phyloP scores from a whole-genome alignment of 2,797 vertebrate species.

The Pteronotus mesoamericanus region DNA sequence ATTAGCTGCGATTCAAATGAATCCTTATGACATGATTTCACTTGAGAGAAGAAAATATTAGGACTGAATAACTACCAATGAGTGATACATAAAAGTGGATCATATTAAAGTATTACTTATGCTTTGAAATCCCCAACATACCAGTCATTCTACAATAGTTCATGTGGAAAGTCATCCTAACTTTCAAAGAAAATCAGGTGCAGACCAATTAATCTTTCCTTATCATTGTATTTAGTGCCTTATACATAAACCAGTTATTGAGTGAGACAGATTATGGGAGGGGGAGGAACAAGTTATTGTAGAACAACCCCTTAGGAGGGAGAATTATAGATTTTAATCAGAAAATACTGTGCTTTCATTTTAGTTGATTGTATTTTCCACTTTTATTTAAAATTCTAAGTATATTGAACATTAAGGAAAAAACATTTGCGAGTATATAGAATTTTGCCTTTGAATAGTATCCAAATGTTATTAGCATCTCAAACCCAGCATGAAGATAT shows the following conservation, averaged over 20 bases:
- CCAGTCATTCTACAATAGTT: not conserved
- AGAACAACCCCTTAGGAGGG: rapidly evolving
- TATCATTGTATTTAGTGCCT: not conserved
- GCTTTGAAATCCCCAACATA: not conserved
- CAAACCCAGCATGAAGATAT: not conserved
- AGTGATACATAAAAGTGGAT: not conserved
- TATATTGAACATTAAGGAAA: not conserved
- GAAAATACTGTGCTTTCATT: not conserved
- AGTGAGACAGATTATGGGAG: not conserved
- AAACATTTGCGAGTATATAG: not conserved
- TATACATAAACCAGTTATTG: not conserved
- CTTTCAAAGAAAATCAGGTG: not conserved
- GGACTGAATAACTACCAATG: not conserved
- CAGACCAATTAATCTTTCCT: not conserved
- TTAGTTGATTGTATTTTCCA: not conserved
- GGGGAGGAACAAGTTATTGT: not conserved
- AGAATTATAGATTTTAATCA: not conserved
- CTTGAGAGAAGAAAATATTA: not conserved
- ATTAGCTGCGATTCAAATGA: not conserved
- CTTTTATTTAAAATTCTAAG: not conserved
- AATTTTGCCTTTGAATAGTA: not conserved
- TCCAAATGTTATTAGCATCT: not conserved
- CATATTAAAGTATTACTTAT: not conserved
- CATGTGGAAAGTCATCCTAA: not conserved
- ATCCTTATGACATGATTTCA: not conserved